phyloP scores from a whole-genome alignment of 1,140 invertebrate genomes.

The Pseudomyrmex gracilis region DNA sequence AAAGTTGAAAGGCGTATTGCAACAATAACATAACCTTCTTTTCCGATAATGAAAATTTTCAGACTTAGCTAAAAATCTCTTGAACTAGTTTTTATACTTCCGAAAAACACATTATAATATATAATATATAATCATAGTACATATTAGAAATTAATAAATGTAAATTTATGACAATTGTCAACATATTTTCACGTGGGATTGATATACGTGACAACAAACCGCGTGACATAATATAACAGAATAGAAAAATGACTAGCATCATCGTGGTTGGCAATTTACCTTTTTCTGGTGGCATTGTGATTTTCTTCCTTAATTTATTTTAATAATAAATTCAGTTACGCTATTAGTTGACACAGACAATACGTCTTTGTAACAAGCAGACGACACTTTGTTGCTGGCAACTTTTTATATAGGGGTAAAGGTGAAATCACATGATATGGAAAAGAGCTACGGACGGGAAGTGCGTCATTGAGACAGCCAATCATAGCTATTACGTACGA shows the following conservation, averaged over 20 bases:
- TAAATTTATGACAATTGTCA: conserved; percentile 1
- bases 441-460: too few relatives aligned
- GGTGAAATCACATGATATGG: too few relatives aligned
- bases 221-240: neutral
- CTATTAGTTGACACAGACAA: neutral
- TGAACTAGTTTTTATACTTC: neutral
- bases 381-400: neutral
- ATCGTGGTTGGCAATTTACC: conserved; percentile 46
- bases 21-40: neutral
- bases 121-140: neutral
- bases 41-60: neutral
- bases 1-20: neutral
- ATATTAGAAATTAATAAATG: too few relatives aligned
- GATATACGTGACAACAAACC: neutral
- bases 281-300: conserved; percentile 66
- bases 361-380: too few relatives aligned
- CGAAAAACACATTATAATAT: neutral
- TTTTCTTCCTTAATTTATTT: neutral
- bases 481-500: too few relatives aligned
- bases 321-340: neutral
- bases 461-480: too few relatives aligned
- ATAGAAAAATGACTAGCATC: neutral
- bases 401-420: neutral
- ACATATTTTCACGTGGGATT: neutral
- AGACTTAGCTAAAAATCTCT: neutral